Conservation (phyloP, 2,113 vertebrate genomes). For the Gallinago jamesoni region DNA sequence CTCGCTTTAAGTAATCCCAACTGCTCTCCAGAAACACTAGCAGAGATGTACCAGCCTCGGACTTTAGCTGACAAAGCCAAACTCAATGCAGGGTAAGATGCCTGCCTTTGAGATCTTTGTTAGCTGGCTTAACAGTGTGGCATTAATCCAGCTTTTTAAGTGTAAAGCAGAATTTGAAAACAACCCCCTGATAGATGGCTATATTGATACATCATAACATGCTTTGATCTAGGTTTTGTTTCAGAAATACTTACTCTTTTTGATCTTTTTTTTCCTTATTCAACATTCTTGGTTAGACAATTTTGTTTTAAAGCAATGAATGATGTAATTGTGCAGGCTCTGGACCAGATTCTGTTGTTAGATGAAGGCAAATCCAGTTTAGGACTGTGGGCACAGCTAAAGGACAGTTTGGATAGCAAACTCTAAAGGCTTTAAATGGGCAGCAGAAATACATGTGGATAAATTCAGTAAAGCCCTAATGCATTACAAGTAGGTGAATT, state of each 20-base stretch:
- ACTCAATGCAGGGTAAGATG: conserved; percentile 85
- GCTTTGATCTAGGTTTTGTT: not conserved
- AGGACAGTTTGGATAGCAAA: not conserved
- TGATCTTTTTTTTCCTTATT: not conserved
- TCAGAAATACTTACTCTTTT: not conserved
- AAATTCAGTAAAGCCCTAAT: not conserved
- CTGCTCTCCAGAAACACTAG: conserved; percentile 78
- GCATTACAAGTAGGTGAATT: not conserved
- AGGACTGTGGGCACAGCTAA: not conserved
- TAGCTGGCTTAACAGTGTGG: not conserved
- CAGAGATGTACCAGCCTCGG: conserved; percentile 88
- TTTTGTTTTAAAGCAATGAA: not conserved
- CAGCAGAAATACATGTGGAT: not conserved
- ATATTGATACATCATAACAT: not conserved
- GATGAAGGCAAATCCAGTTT: not conserved
- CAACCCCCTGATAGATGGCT: not conserved
- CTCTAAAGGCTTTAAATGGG: not conserved
- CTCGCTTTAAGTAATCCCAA: conserved; percentile 79
- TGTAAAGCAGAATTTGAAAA: not conserved
- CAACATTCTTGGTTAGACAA: not conserved
- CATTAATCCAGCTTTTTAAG: not conserved
- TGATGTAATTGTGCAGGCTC: not conserved
- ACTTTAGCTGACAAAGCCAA: conserved; percentile 89
- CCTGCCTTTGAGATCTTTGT: not conserved
- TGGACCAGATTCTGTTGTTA: not conserved